phyloP scores from a whole-genome alignment of 2,113 vertebrate species.

The Rostratula benghalensis region DNA sequence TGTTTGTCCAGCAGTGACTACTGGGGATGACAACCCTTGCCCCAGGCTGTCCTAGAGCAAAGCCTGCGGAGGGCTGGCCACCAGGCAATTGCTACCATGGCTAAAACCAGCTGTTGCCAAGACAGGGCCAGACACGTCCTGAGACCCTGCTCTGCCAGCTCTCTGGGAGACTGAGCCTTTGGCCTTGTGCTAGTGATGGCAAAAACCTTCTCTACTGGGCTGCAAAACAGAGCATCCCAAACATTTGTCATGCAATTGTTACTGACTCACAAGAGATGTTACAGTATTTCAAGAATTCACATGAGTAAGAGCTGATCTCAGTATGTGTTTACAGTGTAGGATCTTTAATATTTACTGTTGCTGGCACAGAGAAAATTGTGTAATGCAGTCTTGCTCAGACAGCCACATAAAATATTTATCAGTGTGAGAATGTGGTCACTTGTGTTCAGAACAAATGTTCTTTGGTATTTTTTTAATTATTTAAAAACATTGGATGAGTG shows the following conservation, averaged over 20 bases:
- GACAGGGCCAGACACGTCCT: not conserved
- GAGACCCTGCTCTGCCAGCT: not conserved
- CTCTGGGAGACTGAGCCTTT: not conserved
- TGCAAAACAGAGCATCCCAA: not conserved
- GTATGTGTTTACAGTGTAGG: not conserved
- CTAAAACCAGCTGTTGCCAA: not conserved
- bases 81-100: too few species aligned
- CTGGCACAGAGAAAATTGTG: not conserved
- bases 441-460: not conserved
- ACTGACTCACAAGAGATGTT: not conserved
- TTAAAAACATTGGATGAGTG: not conserved
- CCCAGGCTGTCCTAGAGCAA: fast-evolving
- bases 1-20: not conserved
- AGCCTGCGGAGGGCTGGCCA: not conserved
- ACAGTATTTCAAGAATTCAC: not conserved
- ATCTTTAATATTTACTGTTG: not conserved
- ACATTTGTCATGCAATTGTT: not conserved
- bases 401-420: not conserved
- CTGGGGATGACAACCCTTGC: not conserved
- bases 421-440: not conserved
- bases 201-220: fast-evolving
- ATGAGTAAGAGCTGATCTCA: not conserved
- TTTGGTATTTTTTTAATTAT: constrained; percentile 6
- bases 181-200: not conserved
- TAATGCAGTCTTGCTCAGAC: not conserved